These are phyloP conservation scores for Octopus sinensis DNA, from an alignment of 1,140 invertebrate genomes.

Conservation along the genomic window DNA sequence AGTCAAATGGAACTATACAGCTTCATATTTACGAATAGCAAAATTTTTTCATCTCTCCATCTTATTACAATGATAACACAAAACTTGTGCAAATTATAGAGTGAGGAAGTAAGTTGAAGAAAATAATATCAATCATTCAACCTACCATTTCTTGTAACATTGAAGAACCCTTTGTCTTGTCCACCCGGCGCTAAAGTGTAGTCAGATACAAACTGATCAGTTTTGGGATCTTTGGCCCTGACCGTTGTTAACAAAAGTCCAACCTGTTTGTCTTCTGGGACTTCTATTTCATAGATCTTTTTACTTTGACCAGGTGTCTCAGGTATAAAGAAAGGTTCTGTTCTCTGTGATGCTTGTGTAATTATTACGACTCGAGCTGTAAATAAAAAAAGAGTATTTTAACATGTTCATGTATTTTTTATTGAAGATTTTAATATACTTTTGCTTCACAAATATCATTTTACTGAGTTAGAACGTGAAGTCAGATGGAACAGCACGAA, in stretches of 20 bases:
- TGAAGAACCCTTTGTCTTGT: not conserved
- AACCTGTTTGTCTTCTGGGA: constrained; percentile 7
- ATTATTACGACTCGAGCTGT: not conserved
- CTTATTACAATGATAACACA: no score
- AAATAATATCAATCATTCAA: no score
- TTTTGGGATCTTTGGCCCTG: not conserved
- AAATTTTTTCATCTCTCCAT: no score
- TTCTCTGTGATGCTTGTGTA: not conserved
- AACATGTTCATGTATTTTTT: not conserved
- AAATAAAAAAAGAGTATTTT: not conserved
- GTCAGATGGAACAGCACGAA: no score
- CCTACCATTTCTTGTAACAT: not conserved
- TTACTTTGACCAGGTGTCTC: not conserved
- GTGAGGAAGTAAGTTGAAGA: no score
- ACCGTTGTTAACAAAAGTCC: not conserved
- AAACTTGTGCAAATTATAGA: no score
- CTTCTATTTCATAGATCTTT: not conserved
- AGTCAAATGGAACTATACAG: no score
- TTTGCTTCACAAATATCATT: no score
- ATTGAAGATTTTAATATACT: no score
- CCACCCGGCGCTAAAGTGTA: not conserved
- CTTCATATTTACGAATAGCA: no score
- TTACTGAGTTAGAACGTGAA: no score
- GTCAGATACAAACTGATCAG: not conserved
- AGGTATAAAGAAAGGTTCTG: not conserved